phyloP scores from a whole-genome alignment of 2,797 vertebrate species.

The Nyctalus aviator region DNA sequence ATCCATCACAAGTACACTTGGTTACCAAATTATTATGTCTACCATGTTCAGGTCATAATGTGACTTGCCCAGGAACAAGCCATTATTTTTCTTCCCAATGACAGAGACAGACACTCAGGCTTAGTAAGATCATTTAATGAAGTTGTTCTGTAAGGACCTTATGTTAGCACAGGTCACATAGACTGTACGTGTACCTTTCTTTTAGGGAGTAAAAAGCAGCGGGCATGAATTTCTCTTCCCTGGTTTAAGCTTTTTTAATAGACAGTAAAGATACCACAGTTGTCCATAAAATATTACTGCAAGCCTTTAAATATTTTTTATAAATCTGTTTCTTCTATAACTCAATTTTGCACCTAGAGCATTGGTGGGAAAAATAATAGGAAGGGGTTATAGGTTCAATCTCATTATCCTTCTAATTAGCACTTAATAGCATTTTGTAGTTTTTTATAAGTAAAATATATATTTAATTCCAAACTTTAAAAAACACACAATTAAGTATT shows the following conservation, averaged over 20 bases:
- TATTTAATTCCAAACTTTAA: constrained; percentile 36
- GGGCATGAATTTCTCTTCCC: background rate
- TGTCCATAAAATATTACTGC: constrained; percentile 47
- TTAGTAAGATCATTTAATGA: constrained; percentile 56
- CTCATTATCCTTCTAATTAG: background rate
- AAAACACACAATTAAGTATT: background rate
- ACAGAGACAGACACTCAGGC: constrained; percentile 31
- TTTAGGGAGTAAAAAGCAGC: background rate
- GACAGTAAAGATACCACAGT: background rate
- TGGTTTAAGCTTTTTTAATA: constrained; percentile 25
- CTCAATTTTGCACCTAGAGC: background rate
- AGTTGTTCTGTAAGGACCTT: constrained; percentile 47
- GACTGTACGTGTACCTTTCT: constrained; percentile 1
- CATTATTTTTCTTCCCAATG: constrained; percentile 4
- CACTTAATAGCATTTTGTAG: constrained; percentile 25
- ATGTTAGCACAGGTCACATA: constrained; percentile 2
- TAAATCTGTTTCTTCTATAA: background rate
- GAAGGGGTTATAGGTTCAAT: background rate
- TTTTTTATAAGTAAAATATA: constrained; percentile 20
- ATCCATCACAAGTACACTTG: background rate
- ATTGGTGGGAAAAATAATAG: background rate
- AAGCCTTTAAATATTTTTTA: constrained; percentile 34
- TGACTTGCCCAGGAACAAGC: constrained; percentile 40
- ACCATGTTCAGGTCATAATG: constrained; percentile 15
- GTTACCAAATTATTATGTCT: constrained; percentile 37